Evolutionary conservation across 1,140 invertebrate genomes (phyloP), one percentile per base, ranked within the genome.

Genomic region (Pararge aegeria): DNA sequence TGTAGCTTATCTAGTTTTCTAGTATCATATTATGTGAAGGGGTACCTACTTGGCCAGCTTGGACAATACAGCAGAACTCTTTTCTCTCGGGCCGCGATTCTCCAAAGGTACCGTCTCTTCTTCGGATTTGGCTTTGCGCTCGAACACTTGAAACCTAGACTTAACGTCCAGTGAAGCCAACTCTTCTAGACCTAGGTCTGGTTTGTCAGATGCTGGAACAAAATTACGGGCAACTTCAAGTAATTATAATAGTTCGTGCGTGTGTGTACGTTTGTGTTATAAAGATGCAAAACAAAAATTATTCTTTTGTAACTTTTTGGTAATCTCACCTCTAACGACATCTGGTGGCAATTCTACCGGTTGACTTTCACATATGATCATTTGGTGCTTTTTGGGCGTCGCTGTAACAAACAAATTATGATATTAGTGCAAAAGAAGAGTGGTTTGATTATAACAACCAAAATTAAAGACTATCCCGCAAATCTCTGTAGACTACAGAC

Each of bases 341-440:
- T 97, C 96, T 66, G 96, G 95, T 55, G 97, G 96, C 73, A 98
- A 91, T 82, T 97, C 96, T 66, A 94, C 87, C 7, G 97, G 97
- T 83, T 96, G 93, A 91, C 95, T 97, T 91, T 98, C 97, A 70
- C 96, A 93, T 75, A 98, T 97, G 71, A 98, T 98, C 90, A 97
- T 92, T 90, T 97, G 95, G 63, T 95, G 94, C 83, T 95, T 96
- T 80, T 94, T 92, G 42, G 93, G 92, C 54, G 92, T 93, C 92
- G 90, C 74, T 90, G 81, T 19, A 82, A 90, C 71, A 67, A 46
- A 70, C 64, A 21, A 49, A 40, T 59, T 24, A 54, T 4, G 18
- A 18, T 34, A 12, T 10, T 4, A 24, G 24, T 24, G 24, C 24
- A 7, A 4, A 2, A 24, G 2, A n/a, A n/a, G n/a, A n/a, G n/a